A percentile compares a stretch with the other conserved stretches of the same genome.
Evolutionary conservation across 2,113 vertebrate genomes (phyloP).

Genomic region (Caracal caracal): DNA sequence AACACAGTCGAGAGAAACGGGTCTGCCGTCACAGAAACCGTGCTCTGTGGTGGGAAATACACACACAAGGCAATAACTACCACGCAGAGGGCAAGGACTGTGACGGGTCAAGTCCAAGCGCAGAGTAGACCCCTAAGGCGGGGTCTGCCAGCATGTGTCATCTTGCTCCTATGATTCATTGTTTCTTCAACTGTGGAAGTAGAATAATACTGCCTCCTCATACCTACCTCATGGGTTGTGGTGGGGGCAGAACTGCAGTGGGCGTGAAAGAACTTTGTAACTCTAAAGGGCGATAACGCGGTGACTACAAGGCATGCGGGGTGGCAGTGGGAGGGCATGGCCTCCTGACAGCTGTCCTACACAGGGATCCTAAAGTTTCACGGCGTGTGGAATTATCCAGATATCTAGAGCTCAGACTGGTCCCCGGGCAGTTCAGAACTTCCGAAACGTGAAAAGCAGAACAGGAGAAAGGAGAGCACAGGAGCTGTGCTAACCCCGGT

Average conservation of each 20-base stretch:
- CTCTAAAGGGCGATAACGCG: background rate
- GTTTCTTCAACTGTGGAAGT: background rate
- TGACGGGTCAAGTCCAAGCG: background rate
- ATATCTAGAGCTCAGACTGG: background rate
- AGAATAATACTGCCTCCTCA: background rate
- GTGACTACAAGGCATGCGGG: background rate
- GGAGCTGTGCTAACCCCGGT: background rate
- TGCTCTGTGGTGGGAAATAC: background rate
- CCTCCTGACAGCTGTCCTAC: background rate
- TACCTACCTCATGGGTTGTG: background rate
- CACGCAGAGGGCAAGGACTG: background rate
- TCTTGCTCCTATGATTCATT: background rate
- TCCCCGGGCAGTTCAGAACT: background rate
- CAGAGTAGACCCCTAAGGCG: background rate
- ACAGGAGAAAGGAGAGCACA: background rate
- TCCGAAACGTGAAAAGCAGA: background rate
- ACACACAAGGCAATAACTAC: background rate
- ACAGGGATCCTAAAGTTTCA: background rate
- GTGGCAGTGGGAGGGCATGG: too few relatives aligned
- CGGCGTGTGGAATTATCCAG: background rate
- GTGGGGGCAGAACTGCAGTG: background rate
- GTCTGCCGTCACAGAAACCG: background rate
- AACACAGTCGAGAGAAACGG: background rate
- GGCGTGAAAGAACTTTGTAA: background rate
- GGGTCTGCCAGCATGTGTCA: background rate